A percentile compares a stretch with the other conserved stretches of the same genome.
phyloP scores from a whole-genome alignment of 2,888 invertebrate genomes.

The Marronus borbonicus region DNA sequence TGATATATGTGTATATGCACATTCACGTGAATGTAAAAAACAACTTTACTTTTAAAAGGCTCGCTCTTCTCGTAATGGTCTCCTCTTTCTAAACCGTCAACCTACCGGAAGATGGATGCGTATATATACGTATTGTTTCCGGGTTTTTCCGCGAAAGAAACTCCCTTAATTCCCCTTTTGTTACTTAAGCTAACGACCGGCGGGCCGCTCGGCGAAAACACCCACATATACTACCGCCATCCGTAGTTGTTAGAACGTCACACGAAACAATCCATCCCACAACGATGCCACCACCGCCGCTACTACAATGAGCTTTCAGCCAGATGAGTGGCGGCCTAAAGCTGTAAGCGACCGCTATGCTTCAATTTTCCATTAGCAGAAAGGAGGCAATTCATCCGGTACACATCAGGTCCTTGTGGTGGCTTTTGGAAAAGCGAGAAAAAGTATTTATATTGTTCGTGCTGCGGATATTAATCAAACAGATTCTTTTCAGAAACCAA shows the following conservation, averaged over 20 bases:
- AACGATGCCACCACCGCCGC: not conserved
- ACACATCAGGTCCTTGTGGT: not conserved
- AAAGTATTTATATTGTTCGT: too few species aligned
- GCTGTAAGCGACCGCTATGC: not conserved
- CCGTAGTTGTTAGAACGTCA: not conserved
- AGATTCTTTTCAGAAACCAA: too few species aligned
- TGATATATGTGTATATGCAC: too few species aligned
- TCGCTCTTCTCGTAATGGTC: not conserved
- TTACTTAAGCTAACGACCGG: conserved; percentile 70
- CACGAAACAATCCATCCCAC: not conserved
- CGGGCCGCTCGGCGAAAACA: not conserved
- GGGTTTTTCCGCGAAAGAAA: conserved; percentile 68
- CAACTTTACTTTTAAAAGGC: too few species aligned
- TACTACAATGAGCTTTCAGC: conserved; percentile 35
- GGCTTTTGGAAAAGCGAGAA: not conserved
- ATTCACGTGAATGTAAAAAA: too few species aligned
- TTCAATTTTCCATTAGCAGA: conserved; percentile 40
- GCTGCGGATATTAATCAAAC: too few species aligned
- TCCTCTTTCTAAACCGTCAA: conserved; percentile 9
- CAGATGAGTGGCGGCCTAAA: conserved; percentile 33
- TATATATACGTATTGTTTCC: conserved; percentile 70
- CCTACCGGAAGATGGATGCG: conserved; percentile 69
- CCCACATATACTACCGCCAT: conserved; percentile 1
- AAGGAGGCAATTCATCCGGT: conserved; percentile 21
- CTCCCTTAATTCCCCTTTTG: conserved; percentile 69